These are phyloP conservation scores for Chirona hameri DNA, from an alignment of 2,888 invertebrate species.

Conservation along the genomic window DNA sequence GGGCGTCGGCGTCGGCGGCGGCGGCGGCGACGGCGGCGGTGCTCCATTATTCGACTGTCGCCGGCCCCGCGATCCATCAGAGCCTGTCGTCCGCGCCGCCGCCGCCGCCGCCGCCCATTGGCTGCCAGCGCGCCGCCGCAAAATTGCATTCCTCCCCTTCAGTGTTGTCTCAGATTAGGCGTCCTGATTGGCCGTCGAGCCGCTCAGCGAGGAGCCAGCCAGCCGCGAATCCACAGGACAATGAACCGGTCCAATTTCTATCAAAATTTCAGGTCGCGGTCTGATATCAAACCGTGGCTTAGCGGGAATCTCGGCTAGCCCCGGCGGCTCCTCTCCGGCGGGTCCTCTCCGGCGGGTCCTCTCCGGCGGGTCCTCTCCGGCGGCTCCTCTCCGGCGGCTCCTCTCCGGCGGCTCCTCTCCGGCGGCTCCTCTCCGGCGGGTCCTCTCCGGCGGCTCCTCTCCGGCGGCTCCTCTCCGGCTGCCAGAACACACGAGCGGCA, in stretches of 20 bases:
- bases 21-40: not conserved
- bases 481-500: too few relatives aligned
- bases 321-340: too few relatives aligned
- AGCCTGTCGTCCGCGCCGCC: not conserved
- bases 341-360: too few relatives aligned
- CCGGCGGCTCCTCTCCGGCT: too few relatives aligned
- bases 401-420: too few relatives aligned
- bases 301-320: not conserved
- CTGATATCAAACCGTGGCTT: too few relatives aligned
- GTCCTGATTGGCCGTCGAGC: not conserved
- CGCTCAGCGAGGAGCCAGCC: too few relatives aligned
- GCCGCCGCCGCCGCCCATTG: not conserved
- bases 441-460: too few relatives aligned
- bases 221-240: too few relatives aligned
- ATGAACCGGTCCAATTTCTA: not conserved
- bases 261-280: not conserved
- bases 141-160: slow-evolving; percentile 29
- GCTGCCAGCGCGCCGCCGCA: slow-evolving; percentile 1
- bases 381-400: too few relatives aligned
- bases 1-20: not conserved
- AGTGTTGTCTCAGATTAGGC: slow-evolving; percentile 4
- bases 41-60: slow-evolving; percentile 25
- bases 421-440: too few relatives aligned
- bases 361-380: too few relatives aligned
- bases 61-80: not conserved